phyloP scores from a whole-genome alignment of 1,140 invertebrate species.

The Zaprionus nigranus region DNA sequence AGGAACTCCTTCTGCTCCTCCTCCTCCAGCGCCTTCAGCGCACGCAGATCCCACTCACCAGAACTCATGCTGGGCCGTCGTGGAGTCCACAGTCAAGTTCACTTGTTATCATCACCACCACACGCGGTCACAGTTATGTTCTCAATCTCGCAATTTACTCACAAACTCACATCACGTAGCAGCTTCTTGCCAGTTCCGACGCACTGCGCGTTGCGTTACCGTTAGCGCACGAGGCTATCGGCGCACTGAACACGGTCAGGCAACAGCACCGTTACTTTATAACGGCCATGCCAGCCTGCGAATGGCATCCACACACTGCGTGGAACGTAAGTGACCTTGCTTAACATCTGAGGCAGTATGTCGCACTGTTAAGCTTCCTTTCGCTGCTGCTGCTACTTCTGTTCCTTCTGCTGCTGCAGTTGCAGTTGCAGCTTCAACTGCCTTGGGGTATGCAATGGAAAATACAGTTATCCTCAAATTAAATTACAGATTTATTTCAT shows the following conservation, averaged over 20 bases:
- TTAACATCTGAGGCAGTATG: slow-evolving; percentile 68
- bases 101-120: slow-evolving; percentile 23
- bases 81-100: slow-evolving; percentile 4
- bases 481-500: not conserved
- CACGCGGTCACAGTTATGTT: slow-evolving; percentile 28
- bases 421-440: not conserved
- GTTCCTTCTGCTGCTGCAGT: not conserved
- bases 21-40: slow-evolving; percentile 82
- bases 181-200: not conserved
- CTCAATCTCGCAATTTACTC: slow-evolving; percentile 36
- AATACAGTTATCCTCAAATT: not conserved
- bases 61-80: slow-evolving; percentile 66
- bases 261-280: slow-evolving; percentile 63
- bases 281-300: slow-evolving; percentile 48
- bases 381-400: not conserved
- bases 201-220: slow-evolving; percentile 33
- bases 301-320: slow-evolving; percentile 38
- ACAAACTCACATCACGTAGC: slow-evolving; percentile 30
- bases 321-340: slow-evolving; percentile 78
- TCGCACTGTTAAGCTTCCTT: slow-evolving; percentile 56
- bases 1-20: slow-evolving; percentile 79
- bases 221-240: slow-evolving; percentile 61
- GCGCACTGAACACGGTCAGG: slow-evolving; percentile 55
- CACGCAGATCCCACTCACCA: slow-evolving; percentile 81
- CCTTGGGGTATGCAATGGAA: slow-evolving; percentile 1